These are phyloP conservation scores for Leucozona laternaria DNA, from an alignment of 2,888 invertebrate species.

Conservation along the genomic window DNA sequence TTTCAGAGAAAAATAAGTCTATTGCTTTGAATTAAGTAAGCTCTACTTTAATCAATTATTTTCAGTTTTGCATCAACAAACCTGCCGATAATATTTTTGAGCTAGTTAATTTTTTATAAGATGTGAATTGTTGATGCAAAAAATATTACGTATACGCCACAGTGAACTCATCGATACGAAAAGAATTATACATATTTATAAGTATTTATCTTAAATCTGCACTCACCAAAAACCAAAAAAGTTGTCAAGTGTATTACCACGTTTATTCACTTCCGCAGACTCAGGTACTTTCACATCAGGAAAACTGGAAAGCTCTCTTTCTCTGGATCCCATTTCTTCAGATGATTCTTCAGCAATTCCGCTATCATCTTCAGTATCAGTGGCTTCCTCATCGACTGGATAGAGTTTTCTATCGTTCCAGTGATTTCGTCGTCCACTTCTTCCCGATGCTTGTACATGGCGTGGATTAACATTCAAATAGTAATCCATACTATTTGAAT, in stretches of 20 bases:
- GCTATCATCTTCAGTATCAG: conserved; percentile 78
- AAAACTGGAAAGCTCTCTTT: conserved; percentile 67
- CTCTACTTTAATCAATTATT: too few species aligned
- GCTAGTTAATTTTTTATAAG: too few species aligned
- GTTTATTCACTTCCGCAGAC: conserved; percentile 17
- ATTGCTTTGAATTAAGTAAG: too few species aligned
- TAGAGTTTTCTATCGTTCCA: conserved; percentile 63
- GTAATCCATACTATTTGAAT: conserved; percentile 62
- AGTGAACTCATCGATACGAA: not conserved
- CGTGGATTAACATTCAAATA: conserved; percentile 50
- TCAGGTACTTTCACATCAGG: conserved; percentile 62
- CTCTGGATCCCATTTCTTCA: conserved; percentile 69
- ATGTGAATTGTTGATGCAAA: not conserved
- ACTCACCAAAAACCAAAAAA: conserved; percentile 78
- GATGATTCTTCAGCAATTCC: conserved; percentile 79
- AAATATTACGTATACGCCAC: conserved; percentile 51
- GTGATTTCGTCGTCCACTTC: conserved; percentile 33
- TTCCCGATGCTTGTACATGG: conserved; percentile 21
- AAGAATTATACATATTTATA: not conserved
- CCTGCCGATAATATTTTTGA: too few species aligned
- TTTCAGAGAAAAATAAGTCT: too few species aligned
- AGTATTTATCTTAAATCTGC: not conserved
- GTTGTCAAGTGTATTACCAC: conserved; percentile 61
- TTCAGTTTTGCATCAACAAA: too few species aligned
- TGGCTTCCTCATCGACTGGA: conserved; percentile 75